phyloP scores from a whole-genome alignment of 2,113 vertebrate genomes.

The Rynchops niger region DNA sequence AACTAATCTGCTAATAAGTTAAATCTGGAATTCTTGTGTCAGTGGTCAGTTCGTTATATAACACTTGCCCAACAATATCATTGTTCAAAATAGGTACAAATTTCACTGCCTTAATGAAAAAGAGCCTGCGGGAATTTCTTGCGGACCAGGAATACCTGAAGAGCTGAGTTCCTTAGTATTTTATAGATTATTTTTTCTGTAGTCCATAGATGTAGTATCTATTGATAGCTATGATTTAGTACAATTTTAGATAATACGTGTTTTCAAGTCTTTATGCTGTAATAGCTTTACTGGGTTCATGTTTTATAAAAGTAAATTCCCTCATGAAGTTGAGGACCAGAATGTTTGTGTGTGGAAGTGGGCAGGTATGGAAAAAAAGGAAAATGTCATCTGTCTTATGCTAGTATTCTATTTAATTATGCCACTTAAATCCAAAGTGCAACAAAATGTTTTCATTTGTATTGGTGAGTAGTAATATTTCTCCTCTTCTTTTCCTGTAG shows the following conservation, averaged over 20 bases:
- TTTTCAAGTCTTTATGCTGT: neutral
- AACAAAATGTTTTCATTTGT: constrained; percentile 44
- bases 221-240: neutral
- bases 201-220: neutral
- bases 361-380: neutral
- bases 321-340: neutral
- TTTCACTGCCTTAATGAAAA: neutral
- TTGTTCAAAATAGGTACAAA: neutral
- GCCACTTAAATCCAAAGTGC: constrained; percentile 64
- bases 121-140: neutral
- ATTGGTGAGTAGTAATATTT: constrained; percentile 76
- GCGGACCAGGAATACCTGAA: neutral
- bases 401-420: constrained; percentile 42
- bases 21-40: neutral
- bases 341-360: neutral
- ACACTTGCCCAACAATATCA: neutral
- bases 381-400: neutral
- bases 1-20: neutral
- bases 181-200: neutral
- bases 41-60: neutral
- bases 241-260: neutral
- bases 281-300: neutral
- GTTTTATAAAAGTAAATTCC: neutral
- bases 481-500: constrained; percentile 86
- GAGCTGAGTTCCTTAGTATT: neutral